These are phyloP conservation scores for Rhagologus leucostigma DNA, from an alignment of 2,113 vertebrate species.

Conservation along the genomic window DNA sequence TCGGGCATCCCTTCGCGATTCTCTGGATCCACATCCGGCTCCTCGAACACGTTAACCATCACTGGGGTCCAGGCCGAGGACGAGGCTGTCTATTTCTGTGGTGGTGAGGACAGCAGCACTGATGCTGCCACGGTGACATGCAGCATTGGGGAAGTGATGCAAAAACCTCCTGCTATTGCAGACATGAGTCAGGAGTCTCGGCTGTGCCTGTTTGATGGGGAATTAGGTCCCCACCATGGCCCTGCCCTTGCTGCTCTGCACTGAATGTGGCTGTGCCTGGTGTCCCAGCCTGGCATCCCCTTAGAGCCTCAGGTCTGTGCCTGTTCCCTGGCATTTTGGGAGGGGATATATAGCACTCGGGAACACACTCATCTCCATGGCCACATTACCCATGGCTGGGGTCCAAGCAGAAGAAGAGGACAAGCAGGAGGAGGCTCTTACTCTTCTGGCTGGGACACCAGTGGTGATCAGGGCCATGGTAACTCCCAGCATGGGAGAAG, in stretches of 20 bases:
- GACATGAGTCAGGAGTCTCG: neutral
- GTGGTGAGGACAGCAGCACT: neutral
- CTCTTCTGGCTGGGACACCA: neutral
- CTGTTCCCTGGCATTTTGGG: accelerated
- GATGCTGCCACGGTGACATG: neutral
- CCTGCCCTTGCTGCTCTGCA: neutral
- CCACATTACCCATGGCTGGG: neutral
- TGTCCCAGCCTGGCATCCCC: neutral
- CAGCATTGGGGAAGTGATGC: neutral
- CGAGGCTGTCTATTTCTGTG: neutral
- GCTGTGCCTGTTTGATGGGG: neutral
- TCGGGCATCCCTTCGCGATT: neutral
- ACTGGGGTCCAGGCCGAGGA: neutral
- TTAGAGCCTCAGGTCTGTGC: neutral
- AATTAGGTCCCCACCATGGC: neutral
- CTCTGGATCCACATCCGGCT: accelerated
- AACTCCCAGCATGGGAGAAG: neutral
- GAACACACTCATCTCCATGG: neutral
- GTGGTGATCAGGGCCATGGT: neutral
- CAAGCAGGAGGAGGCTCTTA: neutral
- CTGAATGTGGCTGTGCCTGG: neutral
- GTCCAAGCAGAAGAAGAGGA: neutral
- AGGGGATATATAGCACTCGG: neutral
- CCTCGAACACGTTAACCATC: neutral
- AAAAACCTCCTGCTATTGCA: neutral